A percentile compares a stretch with the other conserved stretches of the same genome.
Conservation (phyloP, 2,797 vertebrate species). For the Melanotaenia maccullochi region DNA sequence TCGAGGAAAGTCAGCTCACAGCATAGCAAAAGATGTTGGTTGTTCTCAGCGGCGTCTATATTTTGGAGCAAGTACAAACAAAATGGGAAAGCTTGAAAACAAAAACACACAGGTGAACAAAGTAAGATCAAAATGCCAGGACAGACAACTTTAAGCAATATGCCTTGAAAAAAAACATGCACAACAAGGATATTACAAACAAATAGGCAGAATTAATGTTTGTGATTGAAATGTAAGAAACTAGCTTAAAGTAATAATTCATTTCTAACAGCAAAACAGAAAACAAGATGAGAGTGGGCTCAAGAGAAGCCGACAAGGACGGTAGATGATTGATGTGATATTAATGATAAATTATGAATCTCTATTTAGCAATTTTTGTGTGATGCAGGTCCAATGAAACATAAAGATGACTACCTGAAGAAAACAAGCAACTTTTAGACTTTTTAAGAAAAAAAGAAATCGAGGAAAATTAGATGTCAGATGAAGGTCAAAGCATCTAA, state of each 20-base stretch:
- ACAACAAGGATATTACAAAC: not conserved
- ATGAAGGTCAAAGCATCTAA: not conserved
- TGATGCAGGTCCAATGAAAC: too few species aligned
- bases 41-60: not conserved
- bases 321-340: not conserved
- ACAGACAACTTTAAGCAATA: not conserved
- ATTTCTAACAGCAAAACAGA: not conserved
- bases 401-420: too few species aligned
- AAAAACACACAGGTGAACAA: not conserved
- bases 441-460: not conserved
- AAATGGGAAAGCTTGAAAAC: not conserved
- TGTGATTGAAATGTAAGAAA: not conserved
- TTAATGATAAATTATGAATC: not conserved
- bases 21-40: not conserved
- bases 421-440: too few species aligned
- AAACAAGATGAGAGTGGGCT: not conserved
- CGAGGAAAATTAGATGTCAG: not conserved
- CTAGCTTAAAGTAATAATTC: not conserved
- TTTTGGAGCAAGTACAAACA: not conserved
- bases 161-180: not conserved
- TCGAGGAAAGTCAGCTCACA: not conserved
- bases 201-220: not conserved
- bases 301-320: not conserved
- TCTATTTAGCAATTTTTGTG: not conserved
- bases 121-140: not conserved